These are phyloP conservation scores for Tonatia bakeri DNA, from an alignment of 2,113 vertebrate species.

Conservation along the genomic window DNA sequence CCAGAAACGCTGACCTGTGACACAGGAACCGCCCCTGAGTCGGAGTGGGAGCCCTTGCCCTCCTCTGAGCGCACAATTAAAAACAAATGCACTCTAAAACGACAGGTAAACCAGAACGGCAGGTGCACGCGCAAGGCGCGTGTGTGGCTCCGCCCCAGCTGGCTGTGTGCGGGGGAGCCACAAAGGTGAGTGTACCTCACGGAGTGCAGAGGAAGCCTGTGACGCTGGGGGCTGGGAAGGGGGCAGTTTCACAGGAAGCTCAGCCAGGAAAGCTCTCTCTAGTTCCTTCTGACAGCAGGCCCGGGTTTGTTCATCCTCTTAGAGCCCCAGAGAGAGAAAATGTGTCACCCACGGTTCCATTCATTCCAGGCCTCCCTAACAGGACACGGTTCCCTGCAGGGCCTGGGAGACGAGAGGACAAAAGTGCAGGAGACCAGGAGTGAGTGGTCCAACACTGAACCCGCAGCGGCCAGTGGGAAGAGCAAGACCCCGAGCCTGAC, in stretches of 20 bases:
- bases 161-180: not conserved
- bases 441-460: not conserved
- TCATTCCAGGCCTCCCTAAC: not conserved
- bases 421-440: not conserved
- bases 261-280: not conserved
- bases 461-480: not conserved
- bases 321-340: not conserved
- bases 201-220: not conserved
- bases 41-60: slow-evolving; percentile 19
- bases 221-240: rapidly evolving
- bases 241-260: not conserved
- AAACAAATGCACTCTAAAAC: slow-evolving; percentile 44
- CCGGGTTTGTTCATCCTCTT: not conserved
- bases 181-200: not conserved
- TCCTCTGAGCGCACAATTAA: not conserved
- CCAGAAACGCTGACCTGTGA: slow-evolving; percentile 35
- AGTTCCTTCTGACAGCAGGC: not conserved
- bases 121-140: not conserved
- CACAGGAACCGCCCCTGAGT: slow-evolving; percentile 11
- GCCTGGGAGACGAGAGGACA: not conserved
- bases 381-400: not conserved
- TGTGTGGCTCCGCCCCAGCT: not conserved
- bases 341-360: rapidly evolving
- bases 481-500: not conserved
- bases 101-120: slow-evolving; percentile 20